Conservation (phyloP, 2,888 invertebrate genomes). For the Molorchus minor region DNA sequence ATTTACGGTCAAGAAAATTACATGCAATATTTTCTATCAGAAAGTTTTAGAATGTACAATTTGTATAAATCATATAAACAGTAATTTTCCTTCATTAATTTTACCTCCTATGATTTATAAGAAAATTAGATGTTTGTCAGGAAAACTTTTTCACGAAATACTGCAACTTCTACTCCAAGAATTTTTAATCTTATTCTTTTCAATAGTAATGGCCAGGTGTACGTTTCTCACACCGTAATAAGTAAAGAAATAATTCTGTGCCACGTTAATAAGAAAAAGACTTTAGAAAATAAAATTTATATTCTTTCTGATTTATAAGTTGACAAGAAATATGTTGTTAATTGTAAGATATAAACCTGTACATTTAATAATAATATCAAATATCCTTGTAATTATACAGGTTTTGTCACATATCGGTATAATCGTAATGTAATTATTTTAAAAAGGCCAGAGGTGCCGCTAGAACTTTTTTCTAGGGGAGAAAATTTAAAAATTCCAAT, state of each 20-base stretch:
- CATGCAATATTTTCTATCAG: constrained; percentile 1
- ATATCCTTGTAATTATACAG: too few species aligned
- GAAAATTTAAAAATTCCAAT: too few species aligned
- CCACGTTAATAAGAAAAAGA: constrained; percentile 35
- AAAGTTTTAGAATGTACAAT: not conserved
- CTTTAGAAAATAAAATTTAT: constrained; percentile 38
- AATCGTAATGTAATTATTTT: too few species aligned
- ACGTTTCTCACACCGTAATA: constrained; percentile 44
- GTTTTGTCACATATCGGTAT: too few species aligned
- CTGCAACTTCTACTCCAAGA: constrained; percentile 42
- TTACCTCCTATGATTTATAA: constrained; percentile 18
- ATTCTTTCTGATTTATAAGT: constrained; percentile 29
- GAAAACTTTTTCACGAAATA: constrained; percentile 33
- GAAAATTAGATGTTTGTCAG: constrained; percentile 25
- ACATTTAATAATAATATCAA: too few species aligned
- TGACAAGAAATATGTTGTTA: constrained; percentile 10
- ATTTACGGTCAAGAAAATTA: too few species aligned
- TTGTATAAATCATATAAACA: constrained; percentile 8
- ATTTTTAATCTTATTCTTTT: constrained; percentile 48
- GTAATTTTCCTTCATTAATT: constrained; percentile 4
- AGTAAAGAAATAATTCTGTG: constrained; percentile 34
- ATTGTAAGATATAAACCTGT: constrained; percentile 12
- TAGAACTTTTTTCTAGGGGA: too few species aligned
- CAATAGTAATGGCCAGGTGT: constrained; percentile 44
- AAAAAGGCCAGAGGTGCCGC: too few species aligned